Evolutionary conservation across 2,888 invertebrate genomes (phyloP).

Genomic region (Rhingia campestris): DNA sequence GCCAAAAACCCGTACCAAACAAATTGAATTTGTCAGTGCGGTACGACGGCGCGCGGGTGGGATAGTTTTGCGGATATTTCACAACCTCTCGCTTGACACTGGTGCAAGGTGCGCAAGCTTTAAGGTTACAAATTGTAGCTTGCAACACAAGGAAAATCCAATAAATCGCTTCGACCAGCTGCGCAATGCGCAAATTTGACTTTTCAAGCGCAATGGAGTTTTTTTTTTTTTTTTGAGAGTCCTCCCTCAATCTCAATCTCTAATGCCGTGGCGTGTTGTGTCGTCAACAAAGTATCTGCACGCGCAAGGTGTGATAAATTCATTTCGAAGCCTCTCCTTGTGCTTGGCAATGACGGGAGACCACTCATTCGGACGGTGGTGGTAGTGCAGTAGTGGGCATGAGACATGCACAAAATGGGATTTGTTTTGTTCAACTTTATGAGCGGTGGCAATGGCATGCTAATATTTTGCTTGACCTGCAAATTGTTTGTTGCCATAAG

Average conservation of each 20-base stretch:
- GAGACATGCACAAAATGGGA: neutral
- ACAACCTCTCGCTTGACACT: conserved; percentile 46
- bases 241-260: neutral
- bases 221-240: conserved; percentile 26
- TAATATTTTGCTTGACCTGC: conserved; percentile 51
- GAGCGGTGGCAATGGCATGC: conserved; percentile 9
- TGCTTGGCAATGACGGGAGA: conserved; percentile 37
- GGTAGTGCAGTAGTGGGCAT: neutral
- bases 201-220: conserved; percentile 37
- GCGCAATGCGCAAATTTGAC: neutral
- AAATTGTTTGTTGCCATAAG: conserved; percentile 36
- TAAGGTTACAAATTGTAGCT: conserved; percentile 50
- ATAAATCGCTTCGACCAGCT: conserved; percentile 10
- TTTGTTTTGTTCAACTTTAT: conserved; percentile 1
- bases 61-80: conserved; percentile 37
- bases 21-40: conserved; percentile 60
- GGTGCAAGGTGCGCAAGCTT: conserved; percentile 27
- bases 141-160: conserved; percentile 48
- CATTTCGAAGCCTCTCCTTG: conserved; percentile 44
- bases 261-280: neutral
- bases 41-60: neutral
- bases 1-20: conserved; percentile 36
- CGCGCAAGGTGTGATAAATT: conserved; percentile 57
- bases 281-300: conserved; percentile 19
- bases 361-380: conserved; percentile 23